Evolutionary conservation across 2,113 vertebrate species (phyloP).

Genomic region (Melierax canorus): DNA sequence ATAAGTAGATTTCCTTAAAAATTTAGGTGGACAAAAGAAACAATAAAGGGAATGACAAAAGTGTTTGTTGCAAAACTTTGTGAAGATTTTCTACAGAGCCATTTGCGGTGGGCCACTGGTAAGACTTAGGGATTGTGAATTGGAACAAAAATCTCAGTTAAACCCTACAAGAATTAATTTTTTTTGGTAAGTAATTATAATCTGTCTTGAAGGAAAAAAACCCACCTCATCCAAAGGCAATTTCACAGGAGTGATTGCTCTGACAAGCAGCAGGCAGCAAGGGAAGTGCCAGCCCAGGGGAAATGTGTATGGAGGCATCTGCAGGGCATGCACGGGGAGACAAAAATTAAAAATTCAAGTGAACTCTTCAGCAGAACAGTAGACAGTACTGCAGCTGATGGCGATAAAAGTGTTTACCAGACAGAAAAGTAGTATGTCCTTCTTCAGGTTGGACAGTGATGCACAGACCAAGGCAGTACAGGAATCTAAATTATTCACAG

Average conservation of each 20-base stretch:
- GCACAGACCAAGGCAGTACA: not conserved
- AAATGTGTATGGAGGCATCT: not conserved
- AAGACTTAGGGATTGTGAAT: not conserved
- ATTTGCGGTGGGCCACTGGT: not conserved
- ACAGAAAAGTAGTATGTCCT: not conserved
- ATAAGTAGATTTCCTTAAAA: not conserved
- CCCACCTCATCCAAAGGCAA: not conserved
- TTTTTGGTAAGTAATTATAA: not conserved
- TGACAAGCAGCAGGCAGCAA: not conserved
- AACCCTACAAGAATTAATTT: not conserved
- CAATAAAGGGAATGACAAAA: not conserved
- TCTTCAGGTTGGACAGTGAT: not conserved
- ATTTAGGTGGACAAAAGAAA: not conserved
- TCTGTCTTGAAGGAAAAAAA: not conserved
- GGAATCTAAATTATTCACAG: not conserved
- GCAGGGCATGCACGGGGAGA: rapidly evolving
- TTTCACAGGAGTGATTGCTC: not conserved
- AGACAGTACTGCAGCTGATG: not conserved
- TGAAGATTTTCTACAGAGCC: not conserved
- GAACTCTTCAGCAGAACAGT: not conserved
- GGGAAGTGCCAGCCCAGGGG: not conserved
- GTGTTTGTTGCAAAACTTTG: not conserved
- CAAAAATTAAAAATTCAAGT: not conserved
- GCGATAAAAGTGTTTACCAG: not conserved
- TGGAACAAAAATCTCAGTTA: not conserved